These are phyloP conservation scores for Argopecten irradians DNA, from an alignment of 1,140 invertebrate genomes.

Conservation along the genomic window DNA sequence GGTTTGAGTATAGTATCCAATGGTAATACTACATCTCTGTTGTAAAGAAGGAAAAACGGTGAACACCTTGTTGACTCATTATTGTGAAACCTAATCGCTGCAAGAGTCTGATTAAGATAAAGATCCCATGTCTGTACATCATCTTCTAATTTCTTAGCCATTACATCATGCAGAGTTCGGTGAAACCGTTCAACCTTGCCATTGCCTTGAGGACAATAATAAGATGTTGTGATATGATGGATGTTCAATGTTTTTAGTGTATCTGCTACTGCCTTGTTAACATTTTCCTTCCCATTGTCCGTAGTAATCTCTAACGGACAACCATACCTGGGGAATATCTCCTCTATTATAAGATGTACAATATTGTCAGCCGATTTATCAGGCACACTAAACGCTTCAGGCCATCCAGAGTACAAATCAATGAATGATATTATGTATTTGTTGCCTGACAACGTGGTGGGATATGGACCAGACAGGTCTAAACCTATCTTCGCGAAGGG, in stretches of 20 bases:
- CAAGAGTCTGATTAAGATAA: conserved; percentile 46
- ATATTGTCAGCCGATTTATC: conserved; percentile 46
- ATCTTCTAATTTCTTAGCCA: conserved; percentile 26
- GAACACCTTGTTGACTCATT: conserved; percentile 31
- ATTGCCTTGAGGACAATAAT: not conserved
- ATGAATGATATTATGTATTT: conserved; percentile 54
- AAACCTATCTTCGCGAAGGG: conserved; percentile 41
- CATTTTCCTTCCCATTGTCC: conserved; percentile 52
- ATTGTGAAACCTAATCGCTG: conserved; percentile 38
- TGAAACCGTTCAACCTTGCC: not conserved
- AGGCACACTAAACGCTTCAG: conserved; percentile 46
- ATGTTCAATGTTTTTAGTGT: conserved; percentile 42
- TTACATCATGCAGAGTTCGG: not conserved
- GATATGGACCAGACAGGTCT: conserved; percentile 51
- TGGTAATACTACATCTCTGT: conserved; percentile 37
- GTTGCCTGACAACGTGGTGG: conserved; percentile 45
- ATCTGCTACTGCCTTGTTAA: no score
- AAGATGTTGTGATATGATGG: conserved; percentile 42
- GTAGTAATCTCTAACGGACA: conserved; percentile 38
- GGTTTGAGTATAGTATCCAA: conserved; percentile 45
- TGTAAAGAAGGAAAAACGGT: conserved; percentile 43
- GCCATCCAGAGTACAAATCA: conserved; percentile 47
- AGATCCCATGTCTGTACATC: conserved; percentile 43
- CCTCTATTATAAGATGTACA: conserved; percentile 45
- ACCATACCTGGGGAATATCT: conserved; percentile 45